Evolutionary conservation across 2,888 invertebrate species (phyloP).

Genomic region (Oegoconia quadripuncta): DNA sequence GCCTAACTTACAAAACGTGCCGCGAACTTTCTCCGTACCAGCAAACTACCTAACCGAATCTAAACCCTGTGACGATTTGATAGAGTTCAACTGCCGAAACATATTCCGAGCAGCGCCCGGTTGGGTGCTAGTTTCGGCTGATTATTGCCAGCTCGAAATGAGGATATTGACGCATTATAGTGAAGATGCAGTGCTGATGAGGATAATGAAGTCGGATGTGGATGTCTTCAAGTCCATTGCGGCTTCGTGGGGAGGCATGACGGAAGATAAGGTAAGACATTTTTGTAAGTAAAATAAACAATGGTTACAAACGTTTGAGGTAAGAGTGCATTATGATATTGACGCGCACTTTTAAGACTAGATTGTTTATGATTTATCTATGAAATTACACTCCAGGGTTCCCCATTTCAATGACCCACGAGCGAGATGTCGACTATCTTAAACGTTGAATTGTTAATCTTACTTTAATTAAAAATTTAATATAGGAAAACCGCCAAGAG

Average conservation of each 20-base stretch:
- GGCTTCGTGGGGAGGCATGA: constrained; percentile 87
- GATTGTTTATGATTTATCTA: too few species aligned
- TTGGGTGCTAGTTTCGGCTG: constrained; percentile 89
- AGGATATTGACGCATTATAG: constrained; percentile 95
- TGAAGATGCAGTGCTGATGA: constrained; percentile 83
- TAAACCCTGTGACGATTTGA: constrained; percentile 38
- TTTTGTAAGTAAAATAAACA: too few species aligned
- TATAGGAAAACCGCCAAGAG: too few species aligned
- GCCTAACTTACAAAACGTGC: constrained; percentile 95
- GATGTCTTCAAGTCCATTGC: constrained; percentile 94
- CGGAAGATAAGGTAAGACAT: constrained; percentile 80
- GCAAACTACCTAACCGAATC: constrained; percentile 36
- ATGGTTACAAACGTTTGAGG: too few species aligned
- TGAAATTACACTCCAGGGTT: too few species aligned
- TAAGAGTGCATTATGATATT: too few species aligned
- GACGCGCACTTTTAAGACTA: too few species aligned
- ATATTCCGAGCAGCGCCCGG: constrained; percentile 82
- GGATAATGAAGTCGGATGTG: constrained; percentile 81
- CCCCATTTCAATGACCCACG: too few species aligned
- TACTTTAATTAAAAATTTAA: too few species aligned
- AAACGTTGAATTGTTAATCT: too few species aligned
- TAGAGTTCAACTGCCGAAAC: constrained; percentile 80
- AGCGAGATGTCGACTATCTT: too few species aligned
- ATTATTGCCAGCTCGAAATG: constrained; percentile 98
- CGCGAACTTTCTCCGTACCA: constrained; percentile 88